Conservation (phyloP, 2,113 vertebrate species). For the Tinamus guttatus region DNA sequence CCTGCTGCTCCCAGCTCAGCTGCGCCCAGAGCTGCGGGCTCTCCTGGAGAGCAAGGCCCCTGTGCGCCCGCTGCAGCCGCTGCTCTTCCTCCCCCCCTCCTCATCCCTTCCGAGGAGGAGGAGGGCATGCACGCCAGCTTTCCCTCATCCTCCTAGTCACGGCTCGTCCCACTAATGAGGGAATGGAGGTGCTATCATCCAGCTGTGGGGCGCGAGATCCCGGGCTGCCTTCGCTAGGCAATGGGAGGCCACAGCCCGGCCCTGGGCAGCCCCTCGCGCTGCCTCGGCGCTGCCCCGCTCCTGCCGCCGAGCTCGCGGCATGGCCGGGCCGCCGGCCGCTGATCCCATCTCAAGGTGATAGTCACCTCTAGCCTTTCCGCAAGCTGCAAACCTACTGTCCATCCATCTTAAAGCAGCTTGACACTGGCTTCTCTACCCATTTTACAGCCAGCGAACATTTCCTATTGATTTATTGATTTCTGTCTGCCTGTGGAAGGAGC, state of each 20-base stretch:
- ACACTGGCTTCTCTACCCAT: slow-evolving; percentile 91
- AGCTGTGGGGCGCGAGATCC: slow-evolving; percentile 86
- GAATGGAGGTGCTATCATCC: slow-evolving; percentile 71
- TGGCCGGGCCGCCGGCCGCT: slow-evolving; percentile 73
- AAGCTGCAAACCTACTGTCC: slow-evolving; percentile 85
- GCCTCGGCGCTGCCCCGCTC: too few relatives aligned
- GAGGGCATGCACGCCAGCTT: background rate
- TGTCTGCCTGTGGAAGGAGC: slow-evolving; percentile 92
- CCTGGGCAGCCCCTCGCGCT: too few relatives aligned
- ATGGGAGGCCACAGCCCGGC: too few relatives aligned
- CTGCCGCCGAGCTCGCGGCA: slow-evolving; percentile 58
- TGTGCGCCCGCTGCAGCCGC: background rate
- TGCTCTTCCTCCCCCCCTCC: background rate
- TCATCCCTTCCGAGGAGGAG: slow-evolving; percentile 10
- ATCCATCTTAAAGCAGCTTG: slow-evolving; percentile 93
- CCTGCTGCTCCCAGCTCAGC: background rate
- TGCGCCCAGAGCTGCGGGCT: background rate
- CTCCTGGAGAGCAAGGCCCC: background rate
- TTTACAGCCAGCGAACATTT: slow-evolving; percentile 96
- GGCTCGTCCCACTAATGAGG: slow-evolving; percentile 55
- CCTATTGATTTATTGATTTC: slow-evolving; percentile 98
- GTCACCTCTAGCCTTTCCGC: slow-evolving; percentile 84
- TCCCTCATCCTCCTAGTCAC: background rate
- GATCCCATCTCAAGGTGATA: slow-evolving; percentile 85
- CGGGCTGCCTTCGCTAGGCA: slow-evolving; percentile 74